Base-by-base conservation (phyloP, 2,797 vertebrate genomes). In the Dicrostonyx torquatus region DNA sequence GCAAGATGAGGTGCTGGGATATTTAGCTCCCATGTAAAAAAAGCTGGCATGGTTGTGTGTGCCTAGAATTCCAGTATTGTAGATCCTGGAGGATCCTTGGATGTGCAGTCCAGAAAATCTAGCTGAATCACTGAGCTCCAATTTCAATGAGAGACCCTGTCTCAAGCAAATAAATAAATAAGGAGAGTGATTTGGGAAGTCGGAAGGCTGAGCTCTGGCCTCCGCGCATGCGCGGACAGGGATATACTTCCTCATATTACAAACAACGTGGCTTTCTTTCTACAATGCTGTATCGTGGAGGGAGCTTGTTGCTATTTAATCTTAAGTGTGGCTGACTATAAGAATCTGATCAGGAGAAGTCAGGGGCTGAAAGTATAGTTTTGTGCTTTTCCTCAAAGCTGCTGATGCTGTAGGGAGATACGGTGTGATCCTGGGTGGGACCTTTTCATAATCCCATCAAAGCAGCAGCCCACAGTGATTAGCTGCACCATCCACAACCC, bases 401-500 rank as follows among this genome's bases (percentile, higher is more conserved):
- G 24, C 18, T 73, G 76, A 17, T 40, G 34, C 29, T 17, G 10
- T 2, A 60, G 70, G 48, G 31, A n/a, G 8, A 2, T 34, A 10
- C 0, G 5, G 5, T 60, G 9, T 4, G 40, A 18, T 26, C 0
- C 5, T 64, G 66, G 22, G 9, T 1, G 34, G 34, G 22, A 10
- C 34, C 68, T 94, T 43, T 18, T 18, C 1, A 15, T 37, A 24
- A 26, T 62, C 79, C 26, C 22, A 6, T 84, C 40, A 0, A 15
- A 77, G 60, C 22, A 8, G 55, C 24, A n/a, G 48, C 70, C 72
- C 10, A 0, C 22, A 1, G 10, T 15, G 64, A 79, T 4, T 84
- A n/a, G 3, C 78, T 6, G 0, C 40, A 9, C 26, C 0, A 0
- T 80, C 58, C 29, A 62, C 24, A 77, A 68, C 18, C 9, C 58